These are phyloP conservation scores for Sphyrna mokarran DNA, from an alignment of 2,113 vertebrate genomes.

Conservation along the genomic window DNA sequence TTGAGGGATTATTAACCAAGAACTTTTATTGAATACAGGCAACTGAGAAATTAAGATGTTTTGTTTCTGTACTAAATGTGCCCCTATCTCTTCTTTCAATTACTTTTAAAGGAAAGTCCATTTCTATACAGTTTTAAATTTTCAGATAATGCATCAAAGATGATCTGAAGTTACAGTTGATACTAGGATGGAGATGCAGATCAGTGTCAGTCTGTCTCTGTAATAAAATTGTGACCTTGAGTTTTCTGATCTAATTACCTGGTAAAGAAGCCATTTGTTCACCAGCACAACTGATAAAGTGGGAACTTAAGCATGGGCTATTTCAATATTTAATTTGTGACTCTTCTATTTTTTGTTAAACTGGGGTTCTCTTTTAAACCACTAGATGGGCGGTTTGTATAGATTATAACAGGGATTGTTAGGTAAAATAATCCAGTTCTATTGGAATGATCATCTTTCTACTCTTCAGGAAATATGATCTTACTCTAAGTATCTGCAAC, in stretches of 20 bases:
- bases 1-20: background rate
- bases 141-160: background rate
- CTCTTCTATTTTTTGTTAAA: background rate
- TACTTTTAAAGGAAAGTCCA: background rate
- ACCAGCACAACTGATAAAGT: background rate
- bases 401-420: background rate
- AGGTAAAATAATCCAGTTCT: conserved; percentile 16
- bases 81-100: background rate
- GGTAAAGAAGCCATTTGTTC: background rate
- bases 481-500: background rate
- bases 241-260: background rate
- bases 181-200: background rate
- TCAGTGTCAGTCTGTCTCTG: background rate
- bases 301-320: background rate
- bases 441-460: conserved; percentile 10
- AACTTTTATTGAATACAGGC: background rate
- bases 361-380: background rate
- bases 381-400: background rate
- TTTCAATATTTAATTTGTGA: background rate
- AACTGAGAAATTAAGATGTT: conserved; percentile 10
- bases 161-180: background rate
- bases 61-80: background rate
- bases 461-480: background rate
- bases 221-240: background rate
- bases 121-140: background rate